A percentile compares a stretch with the other conserved stretches of the same genome.
These are phyloP conservation scores for Amphilophus citrinellus DNA, from an alignment of 2,113 vertebrate species.

Conservation along the genomic window DNA sequence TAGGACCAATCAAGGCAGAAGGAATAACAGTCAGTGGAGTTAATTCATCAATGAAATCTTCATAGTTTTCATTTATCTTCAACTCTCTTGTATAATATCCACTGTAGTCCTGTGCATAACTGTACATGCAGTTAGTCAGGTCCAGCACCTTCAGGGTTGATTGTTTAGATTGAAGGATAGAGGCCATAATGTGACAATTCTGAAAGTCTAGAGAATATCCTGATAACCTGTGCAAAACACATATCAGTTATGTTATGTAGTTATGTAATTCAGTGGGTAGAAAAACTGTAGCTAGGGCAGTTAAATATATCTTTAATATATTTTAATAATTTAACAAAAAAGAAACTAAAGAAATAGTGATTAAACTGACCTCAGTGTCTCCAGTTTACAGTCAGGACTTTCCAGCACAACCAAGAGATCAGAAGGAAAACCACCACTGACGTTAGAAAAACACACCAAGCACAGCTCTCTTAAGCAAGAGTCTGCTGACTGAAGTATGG, in stretches of 20 bases:
- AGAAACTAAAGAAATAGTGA: neutral
- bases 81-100: neutral
- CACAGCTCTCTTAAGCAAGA: slow-evolving; percentile 1
- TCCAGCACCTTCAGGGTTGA: neutral
- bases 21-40: neutral
- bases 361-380: slow-evolving; percentile 22
- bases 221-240: slow-evolving; percentile 4
- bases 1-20: neutral
- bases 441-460: neutral
- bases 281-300: neutral
- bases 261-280: neutral
- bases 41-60: slow-evolving; percentile 1
- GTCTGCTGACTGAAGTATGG: neutral
- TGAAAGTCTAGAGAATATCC: neutral
- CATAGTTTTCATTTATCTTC: neutral
- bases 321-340: neutral
- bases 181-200: neutral
- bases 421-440: fast-evolving
- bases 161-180: neutral
- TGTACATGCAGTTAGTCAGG: neutral
- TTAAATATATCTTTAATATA: neutral
- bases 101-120: neutral
- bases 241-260: neutral
- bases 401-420: neutral
- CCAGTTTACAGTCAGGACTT: slow-evolving; percentile 9